Base-by-base conservation (phyloP, 2,888 invertebrate genomes). In the Laspeyria flexula region DNA sequence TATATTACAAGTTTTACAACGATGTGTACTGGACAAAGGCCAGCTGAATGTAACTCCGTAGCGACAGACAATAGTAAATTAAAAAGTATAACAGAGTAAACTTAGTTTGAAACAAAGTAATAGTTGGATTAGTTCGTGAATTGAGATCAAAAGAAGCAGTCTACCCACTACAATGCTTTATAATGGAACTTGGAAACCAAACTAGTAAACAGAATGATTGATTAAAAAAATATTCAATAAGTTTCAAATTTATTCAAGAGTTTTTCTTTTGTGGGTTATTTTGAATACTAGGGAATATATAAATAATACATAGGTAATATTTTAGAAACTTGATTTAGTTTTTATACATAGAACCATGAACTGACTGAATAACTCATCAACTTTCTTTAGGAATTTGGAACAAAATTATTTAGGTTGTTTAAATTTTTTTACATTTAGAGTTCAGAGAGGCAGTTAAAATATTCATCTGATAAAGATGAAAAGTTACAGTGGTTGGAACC, bases 91-190 rank as follows among this genome's bases (percentile, higher is more conserved):
- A 21, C 31, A 25, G 10, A 41, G 30, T 16, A 7, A 35, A 43
- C 16, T 16, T 16, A 37, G 27, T 44, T 44, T 12, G 7, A 25
- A 37, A 44, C 35, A 44, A 37, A 29, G 18, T 37, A 44, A 29
- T 21, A 37, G 29, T 44, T 44, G 25, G 35, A 43, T 43, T 43
- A 43, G 37, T 44, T 37, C 15, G 11, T 18, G 9, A 42, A 23
- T 34, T 43, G n/a, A 21, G 6, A 29, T 37, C 33, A 42, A 21
- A 41, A 33, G 33, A 30, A 31, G 16, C 16, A 1, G 15, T 27
- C 10, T 1, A 33, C 25, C 7, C 9, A 3, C 4, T 9, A 13
- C 21, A 18, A 12, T 10, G 10, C 18, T 9, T 13, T 9, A 21
- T 31, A 10, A 31, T 15, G 2, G 5, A 4, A 18, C 10, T 30